Base-by-base conservation (phyloP, 2,888 invertebrate genomes). In the Drosophila anomelani region DNA sequence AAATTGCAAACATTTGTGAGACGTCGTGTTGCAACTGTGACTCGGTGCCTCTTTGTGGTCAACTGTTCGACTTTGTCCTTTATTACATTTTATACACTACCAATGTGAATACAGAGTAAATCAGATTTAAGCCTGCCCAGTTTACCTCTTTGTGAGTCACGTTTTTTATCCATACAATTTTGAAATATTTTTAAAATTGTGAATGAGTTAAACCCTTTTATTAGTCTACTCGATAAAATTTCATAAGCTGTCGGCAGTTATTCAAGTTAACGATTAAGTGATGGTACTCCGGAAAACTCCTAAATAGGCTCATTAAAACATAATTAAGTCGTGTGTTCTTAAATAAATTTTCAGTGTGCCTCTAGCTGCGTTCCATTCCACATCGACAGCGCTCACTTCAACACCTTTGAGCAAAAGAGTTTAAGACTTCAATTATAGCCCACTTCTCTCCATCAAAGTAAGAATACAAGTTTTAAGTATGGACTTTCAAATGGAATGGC, bases 401-500 rank as follows among this genome's bases (percentile, higher is more conserved):
- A 34, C 20, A 34, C 8, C 34, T 32, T 34, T 4, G 4, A 32
- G 13, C 7, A 8, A 13, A 20, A 34, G 12, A 4, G 5, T 51
- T 20, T 20, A 32, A 8, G 4, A 49, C 12, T 12, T 49, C 1
- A 13, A 13, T n/a, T 47, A 5, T 29, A 47, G 10, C 5, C 4
- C 1, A n/a, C 10, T 15, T 29, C 3, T n/a, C n/a, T 26, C 1
- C 9, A n/a, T 10, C 2, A 26, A 20, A 34, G 8, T 3, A 17
- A 15, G 0, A 9, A 15, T 5, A 9, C 1, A 0, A 29, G 4
- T 23, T 39, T 5, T 15, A n/a, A 60, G 8, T 32, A 82, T 87
- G 82, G 82, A 82, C 0, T 68, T 85, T 9, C 60, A 72, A 23
- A 63, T 82, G 17, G 75, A 75, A 20, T 67, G 87, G 58, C 58